Conservation (phyloP, 2,888 invertebrate species). For the Trachelus stipa region DNA sequence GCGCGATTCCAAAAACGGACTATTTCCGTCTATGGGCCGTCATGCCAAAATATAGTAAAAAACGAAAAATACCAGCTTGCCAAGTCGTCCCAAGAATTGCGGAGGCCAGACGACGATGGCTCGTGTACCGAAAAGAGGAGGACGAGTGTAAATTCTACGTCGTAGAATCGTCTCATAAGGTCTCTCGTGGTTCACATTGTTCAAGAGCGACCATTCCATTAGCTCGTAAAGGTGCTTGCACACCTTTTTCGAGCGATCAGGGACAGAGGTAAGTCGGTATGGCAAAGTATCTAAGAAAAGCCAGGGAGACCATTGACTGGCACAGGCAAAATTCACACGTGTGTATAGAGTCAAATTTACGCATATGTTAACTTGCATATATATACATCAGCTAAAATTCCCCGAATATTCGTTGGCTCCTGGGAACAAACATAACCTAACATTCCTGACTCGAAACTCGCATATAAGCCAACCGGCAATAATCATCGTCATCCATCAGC, state of each 20-base stretch:
- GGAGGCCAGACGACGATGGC: not conserved
- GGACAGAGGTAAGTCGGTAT: not conserved
- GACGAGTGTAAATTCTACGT: not conserved
- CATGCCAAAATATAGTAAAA: not conserved
- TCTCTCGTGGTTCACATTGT: not conserved
- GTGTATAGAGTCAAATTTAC: not conserved
- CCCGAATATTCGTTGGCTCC: slow-evolving; percentile 44
- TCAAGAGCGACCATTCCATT: not conserved
- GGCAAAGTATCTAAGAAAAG: not conserved
- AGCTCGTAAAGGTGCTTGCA: not conserved
- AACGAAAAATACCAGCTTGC: not conserved
- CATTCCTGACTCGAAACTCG: slow-evolving; percentile 49
- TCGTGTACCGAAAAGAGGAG: not conserved
- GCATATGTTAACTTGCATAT: slow-evolving; percentile 19
- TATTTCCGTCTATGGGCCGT: not conserved
- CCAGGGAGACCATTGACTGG: slow-evolving; percentile 40
- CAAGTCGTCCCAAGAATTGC: not conserved
- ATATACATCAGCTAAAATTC: slow-evolving; percentile 40
- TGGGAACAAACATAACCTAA: slow-evolving; percentile 8
- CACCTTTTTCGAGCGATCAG: not conserved
- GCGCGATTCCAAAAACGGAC: not conserved
- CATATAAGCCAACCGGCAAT: not conserved
- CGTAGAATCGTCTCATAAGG: not conserved
- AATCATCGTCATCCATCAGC: not conserved
- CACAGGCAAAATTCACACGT: not conserved